phyloP scores from a whole-genome alignment of 2,797 vertebrate species.

The Crocodylus rhombifer region DNA sequence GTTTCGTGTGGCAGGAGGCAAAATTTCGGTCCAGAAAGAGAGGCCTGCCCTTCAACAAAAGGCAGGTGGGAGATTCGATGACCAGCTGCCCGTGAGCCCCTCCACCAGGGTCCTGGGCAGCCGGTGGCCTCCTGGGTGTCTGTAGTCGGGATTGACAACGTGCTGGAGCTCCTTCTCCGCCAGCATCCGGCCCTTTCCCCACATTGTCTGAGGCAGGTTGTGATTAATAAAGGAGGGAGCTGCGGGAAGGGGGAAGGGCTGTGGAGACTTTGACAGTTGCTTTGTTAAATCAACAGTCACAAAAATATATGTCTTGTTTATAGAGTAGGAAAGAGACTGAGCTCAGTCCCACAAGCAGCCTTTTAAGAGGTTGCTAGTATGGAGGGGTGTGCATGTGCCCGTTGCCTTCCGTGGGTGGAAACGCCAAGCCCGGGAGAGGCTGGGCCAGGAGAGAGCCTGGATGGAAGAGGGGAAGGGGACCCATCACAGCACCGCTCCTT shows the following conservation, averaged over 20 bases:
- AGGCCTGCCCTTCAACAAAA: neutral
- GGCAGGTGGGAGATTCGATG: neutral
- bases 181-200: neutral
- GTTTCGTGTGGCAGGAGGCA: neutral
- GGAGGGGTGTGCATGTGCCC: fast-evolving
- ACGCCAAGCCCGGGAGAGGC: constrained; percentile 68
- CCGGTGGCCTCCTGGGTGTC: neutral
- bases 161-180: neutral
- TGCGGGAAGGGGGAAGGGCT: neutral
- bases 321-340: constrained; percentile 60
- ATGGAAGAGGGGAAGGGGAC: constrained; percentile 66
- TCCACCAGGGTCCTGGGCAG: neutral
- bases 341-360: constrained; percentile 64
- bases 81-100: no score
- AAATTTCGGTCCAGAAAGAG: neutral
- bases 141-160: neutral
- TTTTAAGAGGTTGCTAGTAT: constrained; percentile 55
- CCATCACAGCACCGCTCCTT: constrained; percentile 47
- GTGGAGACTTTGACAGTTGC: constrained; percentile 17
- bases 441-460: constrained; percentile 51
- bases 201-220: neutral
- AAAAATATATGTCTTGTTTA: constrained; percentile 59
- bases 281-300: constrained; percentile 70
- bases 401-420: constrained; percentile 21
- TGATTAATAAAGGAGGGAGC: neutral